A percentile compares a stretch with the other conserved stretches of the same genome.
Conservation (phyloP, 23 tunicate genomes). For the Botrylloides violaceus region DNA sequence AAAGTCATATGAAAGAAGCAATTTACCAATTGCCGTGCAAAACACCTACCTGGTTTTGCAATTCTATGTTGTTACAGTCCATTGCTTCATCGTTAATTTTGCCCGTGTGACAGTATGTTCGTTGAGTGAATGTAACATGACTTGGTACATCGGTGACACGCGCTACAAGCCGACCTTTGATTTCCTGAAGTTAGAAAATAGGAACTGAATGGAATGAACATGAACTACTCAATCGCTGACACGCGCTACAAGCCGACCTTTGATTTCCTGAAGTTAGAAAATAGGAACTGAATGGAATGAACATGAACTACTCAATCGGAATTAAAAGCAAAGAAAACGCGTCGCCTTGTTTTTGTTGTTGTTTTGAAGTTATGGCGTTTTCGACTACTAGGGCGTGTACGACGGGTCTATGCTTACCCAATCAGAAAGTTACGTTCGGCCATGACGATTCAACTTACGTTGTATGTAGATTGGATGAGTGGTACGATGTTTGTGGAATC, state of each 20-base stretch:
- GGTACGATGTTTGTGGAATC: conserved; percentile 66
- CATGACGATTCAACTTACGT: conserved; percentile 43
- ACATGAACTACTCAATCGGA: neutral
- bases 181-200: neutral
- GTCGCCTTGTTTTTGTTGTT: too few species aligned
- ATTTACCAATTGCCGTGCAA: too few species aligned
- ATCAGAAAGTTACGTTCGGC: too few species aligned
- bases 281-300: neutral
- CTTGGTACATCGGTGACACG: neutral
- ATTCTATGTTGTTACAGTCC: neutral
- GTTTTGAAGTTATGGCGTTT: too few species aligned
- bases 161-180: neutral
- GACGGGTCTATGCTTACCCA: too few species aligned
- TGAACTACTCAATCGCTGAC: neutral
- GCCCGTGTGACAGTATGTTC: neutral
- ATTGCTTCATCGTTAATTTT: neutral
- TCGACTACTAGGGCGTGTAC: too few species aligned
- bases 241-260: neutral
- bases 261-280: neutral
- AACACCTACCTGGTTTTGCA: neutral
- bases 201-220: neutral
- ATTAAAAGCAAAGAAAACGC: too few species aligned
- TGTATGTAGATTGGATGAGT: conserved; percentile 46
- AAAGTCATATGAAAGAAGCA: too few species aligned
- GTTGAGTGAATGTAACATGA: neutral